A percentile compares a stretch with the other conserved stretches of the same genome.
Conservation (phyloP, 2,113 vertebrate genomes). For the Montifringilla adamsi region DNA sequence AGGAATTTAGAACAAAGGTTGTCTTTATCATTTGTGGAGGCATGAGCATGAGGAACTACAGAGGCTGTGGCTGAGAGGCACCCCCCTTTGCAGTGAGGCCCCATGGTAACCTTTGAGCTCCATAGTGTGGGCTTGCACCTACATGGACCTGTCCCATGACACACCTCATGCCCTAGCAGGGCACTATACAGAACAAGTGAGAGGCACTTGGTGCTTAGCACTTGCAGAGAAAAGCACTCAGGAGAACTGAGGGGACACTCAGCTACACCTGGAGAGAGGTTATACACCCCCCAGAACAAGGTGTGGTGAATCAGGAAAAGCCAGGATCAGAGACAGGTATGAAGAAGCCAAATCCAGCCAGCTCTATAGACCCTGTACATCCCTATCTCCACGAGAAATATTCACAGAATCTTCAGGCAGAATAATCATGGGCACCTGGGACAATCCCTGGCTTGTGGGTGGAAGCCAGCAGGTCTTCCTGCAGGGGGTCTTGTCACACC, state of each 20-base stretch:
- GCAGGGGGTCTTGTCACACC: not conserved
- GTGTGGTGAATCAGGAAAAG: not conserved
- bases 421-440: not conserved
- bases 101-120: not conserved
- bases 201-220: not conserved
- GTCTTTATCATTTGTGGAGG: not conserved
- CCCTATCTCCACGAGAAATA: not conserved
- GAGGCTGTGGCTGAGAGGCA: not conserved
- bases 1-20: not conserved
- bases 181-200: not conserved
- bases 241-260: not conserved
- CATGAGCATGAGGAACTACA: not conserved
- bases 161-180: not conserved
- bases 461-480: not conserved
- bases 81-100: not conserved
- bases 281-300: rapidly evolving
- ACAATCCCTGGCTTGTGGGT: not conserved
- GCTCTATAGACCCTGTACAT: not conserved
- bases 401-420: not conserved
- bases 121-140: not conserved
- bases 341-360: not conserved
- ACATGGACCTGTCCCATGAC: not conserved
- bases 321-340: not conserved
- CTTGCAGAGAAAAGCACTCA: not conserved
- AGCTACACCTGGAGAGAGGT: not conserved